A percentile compares a stretch with the other conserved stretches of the same genome.
These are phyloP conservation scores for Melanogrammus aeglefinus DNA, from an alignment of 2,797 vertebrate genomes.

Conservation along the genomic window DNA sequence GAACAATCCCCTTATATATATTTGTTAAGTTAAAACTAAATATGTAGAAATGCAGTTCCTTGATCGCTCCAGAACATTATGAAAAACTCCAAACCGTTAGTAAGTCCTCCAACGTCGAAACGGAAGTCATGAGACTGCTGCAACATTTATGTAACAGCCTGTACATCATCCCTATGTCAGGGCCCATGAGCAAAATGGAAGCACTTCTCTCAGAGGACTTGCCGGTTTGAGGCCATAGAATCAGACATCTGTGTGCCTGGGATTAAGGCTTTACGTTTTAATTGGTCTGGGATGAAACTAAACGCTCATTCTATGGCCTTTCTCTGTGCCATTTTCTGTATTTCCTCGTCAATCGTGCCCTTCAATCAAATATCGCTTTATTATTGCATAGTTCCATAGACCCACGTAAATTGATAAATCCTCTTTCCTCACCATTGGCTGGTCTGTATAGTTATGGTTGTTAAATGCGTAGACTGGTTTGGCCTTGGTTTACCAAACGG, in stretches of 20 bases:
- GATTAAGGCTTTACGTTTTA: background rate
- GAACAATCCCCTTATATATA: background rate
- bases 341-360: too few relatives aligned
- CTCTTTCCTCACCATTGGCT: background rate
- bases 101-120: background rate
- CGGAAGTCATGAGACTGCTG: background rate
- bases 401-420: background rate
- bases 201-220: background rate
- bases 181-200: slow-evolving; percentile 32
- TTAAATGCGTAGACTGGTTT: background rate
- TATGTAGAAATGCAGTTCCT: background rate
- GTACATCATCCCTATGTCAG: slow-evolving; percentile 9
- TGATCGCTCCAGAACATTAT: background rate
- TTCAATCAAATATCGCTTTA: too few relatives aligned
- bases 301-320: background rate
- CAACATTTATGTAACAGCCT: slow-evolving; percentile 20
- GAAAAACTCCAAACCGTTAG: background rate
- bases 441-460: background rate
- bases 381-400: background rate
- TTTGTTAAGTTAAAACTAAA: background rate
- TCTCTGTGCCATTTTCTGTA: background rate
- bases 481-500: background rate
- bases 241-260: background rate
- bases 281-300: background rate
- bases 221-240: slow-evolving; percentile 18